Percentiles rank a stretch among this genome's conserved stretches.
Conservation (phyloP, 2,888 invertebrate species). For the Kryphioiulus occultus region DNA sequence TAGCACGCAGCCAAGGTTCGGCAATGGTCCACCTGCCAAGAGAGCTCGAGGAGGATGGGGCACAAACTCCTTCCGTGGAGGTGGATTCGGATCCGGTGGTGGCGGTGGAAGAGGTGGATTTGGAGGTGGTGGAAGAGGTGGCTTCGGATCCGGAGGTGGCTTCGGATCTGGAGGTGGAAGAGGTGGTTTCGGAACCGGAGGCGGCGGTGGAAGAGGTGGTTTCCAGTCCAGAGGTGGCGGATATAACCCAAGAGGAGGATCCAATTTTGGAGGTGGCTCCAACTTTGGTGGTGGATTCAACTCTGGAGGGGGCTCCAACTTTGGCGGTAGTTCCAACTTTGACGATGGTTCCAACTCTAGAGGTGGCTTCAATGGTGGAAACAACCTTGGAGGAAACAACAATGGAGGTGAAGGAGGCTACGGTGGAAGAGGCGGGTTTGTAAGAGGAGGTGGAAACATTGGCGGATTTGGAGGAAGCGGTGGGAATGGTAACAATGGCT, state of each 20-base stretch:
- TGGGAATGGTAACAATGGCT: constrained; percentile 58
- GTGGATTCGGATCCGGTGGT: too few species aligned
- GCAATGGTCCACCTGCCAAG: too few species aligned
- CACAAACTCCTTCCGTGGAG: too few species aligned
- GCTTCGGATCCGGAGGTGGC: constrained; percentile 44
- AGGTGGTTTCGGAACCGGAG: constrained; percentile 55
- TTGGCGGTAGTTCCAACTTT: constrained; percentile 56
- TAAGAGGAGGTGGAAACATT: constrained; percentile 43
- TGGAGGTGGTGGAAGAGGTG: too few species aligned
- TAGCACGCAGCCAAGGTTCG: not conserved
- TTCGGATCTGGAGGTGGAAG: constrained; percentile 55
- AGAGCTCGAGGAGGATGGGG: too few species aligned
- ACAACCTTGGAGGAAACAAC: constrained; percentile 55
- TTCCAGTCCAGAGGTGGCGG: constrained; percentile 42
- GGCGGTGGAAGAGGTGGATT: too few species aligned
- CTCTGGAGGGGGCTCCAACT: too few species aligned
- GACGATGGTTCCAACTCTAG: constrained; percentile 47
- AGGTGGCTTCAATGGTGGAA: constrained; percentile 51
- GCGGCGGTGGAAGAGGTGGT: constrained; percentile 51
- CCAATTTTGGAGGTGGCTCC: constrained; percentile 42
- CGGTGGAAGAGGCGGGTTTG: constrained; percentile 55
- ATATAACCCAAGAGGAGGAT: not conserved
- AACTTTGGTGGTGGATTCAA: constrained; percentile 46
- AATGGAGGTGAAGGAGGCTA: constrained; percentile 59
- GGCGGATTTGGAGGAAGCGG: constrained; percentile 50